Evolutionary conservation across 2,888 invertebrate genomes (phyloP).

Genomic region (Apodemia hepburni): DNA sequence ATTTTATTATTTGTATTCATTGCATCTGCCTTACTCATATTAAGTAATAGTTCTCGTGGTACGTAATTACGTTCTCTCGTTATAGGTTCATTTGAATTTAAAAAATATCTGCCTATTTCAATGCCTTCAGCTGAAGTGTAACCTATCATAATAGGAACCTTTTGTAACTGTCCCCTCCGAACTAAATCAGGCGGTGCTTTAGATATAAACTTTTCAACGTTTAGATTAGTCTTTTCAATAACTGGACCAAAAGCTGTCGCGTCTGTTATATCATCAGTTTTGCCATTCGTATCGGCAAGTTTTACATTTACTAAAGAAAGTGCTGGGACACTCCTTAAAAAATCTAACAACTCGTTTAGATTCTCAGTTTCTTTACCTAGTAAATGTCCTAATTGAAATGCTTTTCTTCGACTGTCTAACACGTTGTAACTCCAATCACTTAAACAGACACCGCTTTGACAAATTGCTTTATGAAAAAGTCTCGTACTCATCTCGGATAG

Average conservation of each 20-base stretch:
- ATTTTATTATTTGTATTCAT: constrained; percentile 48
- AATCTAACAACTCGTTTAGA: constrained; percentile 52
- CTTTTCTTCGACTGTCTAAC: constrained; percentile 50
- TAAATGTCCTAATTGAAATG: constrained; percentile 62
- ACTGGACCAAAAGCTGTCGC: constrained; percentile 64
- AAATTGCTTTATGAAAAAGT: constrained; percentile 68
- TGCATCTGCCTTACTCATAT: constrained; percentile 44
- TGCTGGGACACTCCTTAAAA: constrained; percentile 50
- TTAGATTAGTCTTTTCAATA: constrained; percentile 52
- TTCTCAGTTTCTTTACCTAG: constrained; percentile 63
- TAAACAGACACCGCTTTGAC: constrained; percentile 71
- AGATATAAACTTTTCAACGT: constrained; percentile 52
- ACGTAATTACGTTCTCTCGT: constrained; percentile 49
- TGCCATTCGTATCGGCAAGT: constrained; percentile 47
- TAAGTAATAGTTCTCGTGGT: constrained; percentile 63
- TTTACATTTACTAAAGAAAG: constrained; percentile 53
- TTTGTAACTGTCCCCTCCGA: constrained; percentile 45
- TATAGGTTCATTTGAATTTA: constrained; percentile 40
- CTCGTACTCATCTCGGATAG: constrained; percentile 64
- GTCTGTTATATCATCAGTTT: constrained; percentile 52
- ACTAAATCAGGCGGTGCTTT: constrained; percentile 49
- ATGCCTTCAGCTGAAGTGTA: constrained; percentile 69
- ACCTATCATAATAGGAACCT: constrained; percentile 63
- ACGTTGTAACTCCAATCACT: constrained; percentile 65
- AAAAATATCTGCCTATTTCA: constrained; percentile 56